Conservation (phyloP, 2,888 invertebrate genomes). For the Epinotia bilunana region DNA sequence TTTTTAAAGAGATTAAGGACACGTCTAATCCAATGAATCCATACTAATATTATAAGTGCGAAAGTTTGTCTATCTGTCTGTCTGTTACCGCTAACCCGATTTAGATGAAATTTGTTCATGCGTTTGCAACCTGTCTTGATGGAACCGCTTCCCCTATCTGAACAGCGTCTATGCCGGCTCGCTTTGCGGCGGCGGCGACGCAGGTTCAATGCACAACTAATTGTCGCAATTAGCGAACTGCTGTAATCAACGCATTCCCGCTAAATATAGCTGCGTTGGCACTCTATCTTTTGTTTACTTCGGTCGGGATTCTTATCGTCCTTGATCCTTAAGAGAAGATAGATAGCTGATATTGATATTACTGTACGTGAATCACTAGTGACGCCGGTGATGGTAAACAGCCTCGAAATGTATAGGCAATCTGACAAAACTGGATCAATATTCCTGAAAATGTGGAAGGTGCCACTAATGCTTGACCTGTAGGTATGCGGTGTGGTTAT, state of each 20-base stretch:
- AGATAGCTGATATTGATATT: not conserved
- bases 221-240: slow-evolving; percentile 79
- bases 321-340: slow-evolving; percentile 28
- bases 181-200: slow-evolving; percentile 51
- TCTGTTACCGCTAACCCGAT: too few species aligned
- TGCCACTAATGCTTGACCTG: too few species aligned
- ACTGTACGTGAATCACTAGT: not conserved
- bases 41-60: not conserved
- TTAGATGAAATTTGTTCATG: too few species aligned
- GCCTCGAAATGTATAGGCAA: not conserved
- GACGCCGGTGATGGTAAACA: not conserved
- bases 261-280: slow-evolving; percentile 73
- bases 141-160: not conserved
- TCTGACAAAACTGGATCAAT: not conserved
- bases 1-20: not conserved
- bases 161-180: slow-evolving; percentile 8
- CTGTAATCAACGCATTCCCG: slow-evolving; percentile 71
- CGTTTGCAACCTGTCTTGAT: slow-evolving; percentile 3
- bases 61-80: too few species aligned
- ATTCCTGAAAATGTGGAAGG: not conserved
- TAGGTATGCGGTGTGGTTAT: too few species aligned
- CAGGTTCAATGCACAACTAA: slow-evolving; percentile 82
- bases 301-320: slow-evolving; percentile 19
- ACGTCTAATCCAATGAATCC: not conserved
- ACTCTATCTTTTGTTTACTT: slow-evolving; percentile 46